phyloP scores from a whole-genome alignment of 2,797 vertebrate genomes.

The Eospalax fontanierii region DNA sequence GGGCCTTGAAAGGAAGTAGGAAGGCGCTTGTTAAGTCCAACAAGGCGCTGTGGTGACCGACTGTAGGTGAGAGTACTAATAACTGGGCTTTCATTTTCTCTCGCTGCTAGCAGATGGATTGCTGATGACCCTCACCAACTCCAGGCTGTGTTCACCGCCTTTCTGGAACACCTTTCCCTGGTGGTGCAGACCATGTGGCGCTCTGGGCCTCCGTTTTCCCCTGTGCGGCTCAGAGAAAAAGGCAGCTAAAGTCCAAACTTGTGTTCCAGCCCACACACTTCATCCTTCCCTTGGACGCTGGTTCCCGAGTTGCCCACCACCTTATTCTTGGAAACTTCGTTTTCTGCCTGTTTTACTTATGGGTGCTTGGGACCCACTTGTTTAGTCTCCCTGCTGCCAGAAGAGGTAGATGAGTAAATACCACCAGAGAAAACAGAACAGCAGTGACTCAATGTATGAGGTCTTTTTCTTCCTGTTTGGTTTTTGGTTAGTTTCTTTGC shows the following conservation, averaged over 20 bases:
- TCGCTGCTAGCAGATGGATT: slow-evolving; percentile 83
- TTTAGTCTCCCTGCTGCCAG: neutral
- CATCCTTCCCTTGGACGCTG: neutral
- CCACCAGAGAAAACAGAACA: neutral
- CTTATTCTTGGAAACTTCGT: neutral
- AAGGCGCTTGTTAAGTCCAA: no score
- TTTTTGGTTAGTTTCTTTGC: no score
- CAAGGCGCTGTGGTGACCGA: neutral
- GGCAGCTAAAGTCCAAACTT: neutral
- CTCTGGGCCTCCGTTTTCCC: slow-evolving; percentile 25
- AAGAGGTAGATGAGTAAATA: neutral
- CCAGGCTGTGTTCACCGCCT: slow-evolving; percentile 90
- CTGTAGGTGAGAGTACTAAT: neutral
- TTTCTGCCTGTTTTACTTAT: neutral
- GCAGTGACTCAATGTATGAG: neutral
- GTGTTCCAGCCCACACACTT: neutral
- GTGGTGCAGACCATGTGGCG: slow-evolving; percentile 83
- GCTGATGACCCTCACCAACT: slow-evolving; percentile 91
- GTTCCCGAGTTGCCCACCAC: neutral
- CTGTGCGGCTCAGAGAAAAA: neutral
- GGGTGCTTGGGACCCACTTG: neutral
- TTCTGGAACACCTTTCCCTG: slow-evolving; percentile 91
- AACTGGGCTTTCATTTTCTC: slow-evolving; percentile 88
- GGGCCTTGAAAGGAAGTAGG: no score
- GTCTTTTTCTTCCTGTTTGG: neutral